Evolutionary conservation across 1,140 invertebrate genomes (phyloP).

Genomic region (Melanaphis sacchari): DNA sequence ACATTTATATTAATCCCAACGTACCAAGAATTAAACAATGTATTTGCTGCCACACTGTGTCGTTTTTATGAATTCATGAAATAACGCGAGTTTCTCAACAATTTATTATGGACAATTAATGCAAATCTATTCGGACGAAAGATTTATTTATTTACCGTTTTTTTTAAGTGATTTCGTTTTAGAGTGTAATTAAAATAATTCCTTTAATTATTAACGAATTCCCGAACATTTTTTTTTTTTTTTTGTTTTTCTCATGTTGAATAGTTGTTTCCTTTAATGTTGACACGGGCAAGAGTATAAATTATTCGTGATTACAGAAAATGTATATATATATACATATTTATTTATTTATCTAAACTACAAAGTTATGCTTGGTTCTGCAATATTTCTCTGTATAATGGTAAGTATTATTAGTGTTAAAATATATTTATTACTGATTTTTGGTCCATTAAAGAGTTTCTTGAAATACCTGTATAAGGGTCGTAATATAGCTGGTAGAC

Average conservation of each 20-base stretch:
- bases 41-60: background rate
- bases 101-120: background rate
- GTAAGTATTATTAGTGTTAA: background rate
- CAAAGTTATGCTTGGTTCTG: background rate
- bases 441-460: background rate
- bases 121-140: background rate
- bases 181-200: background rate
- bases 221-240: background rate
- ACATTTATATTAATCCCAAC: background rate
- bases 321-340: background rate
- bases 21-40: background rate
- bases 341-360: background rate
- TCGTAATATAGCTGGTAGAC: background rate
- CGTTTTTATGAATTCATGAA: background rate
- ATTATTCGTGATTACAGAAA: conserved; percentile 6
- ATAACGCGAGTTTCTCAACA: background rate
- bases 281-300: background rate
- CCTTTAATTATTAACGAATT: background rate
- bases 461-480: background rate
- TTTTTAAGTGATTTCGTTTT: conserved; percentile 6
- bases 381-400: background rate
- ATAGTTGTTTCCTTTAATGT: background rate
- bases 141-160: background rate
- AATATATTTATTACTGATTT: background rate
- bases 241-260: background rate